Percentiles rank a stretch among this genome's conserved stretches.
Evolutionary conservation across 2,113 vertebrate genomes (phyloP).

Genomic region (Azemiops feae): DNA sequence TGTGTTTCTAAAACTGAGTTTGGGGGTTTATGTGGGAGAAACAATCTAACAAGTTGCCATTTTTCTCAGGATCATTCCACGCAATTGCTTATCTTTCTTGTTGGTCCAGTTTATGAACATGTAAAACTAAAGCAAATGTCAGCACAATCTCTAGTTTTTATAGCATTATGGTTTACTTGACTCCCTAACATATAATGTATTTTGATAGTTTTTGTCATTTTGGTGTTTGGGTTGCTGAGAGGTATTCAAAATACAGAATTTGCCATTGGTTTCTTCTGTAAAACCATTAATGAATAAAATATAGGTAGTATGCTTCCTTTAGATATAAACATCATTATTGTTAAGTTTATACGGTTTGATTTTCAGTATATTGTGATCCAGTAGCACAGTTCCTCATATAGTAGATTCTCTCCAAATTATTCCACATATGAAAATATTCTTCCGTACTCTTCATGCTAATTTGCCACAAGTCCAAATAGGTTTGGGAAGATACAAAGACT

Average conservation of each 20-base stretch:
- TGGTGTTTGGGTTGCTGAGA: neutral
- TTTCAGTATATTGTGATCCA: neutral
- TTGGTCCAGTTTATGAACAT: conserved; percentile 43
- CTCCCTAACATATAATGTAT: conserved; percentile 24
- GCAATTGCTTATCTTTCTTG: conserved; percentile 50
- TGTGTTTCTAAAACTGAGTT: conserved; percentile 28
- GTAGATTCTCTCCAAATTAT: neutral
- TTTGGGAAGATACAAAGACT: neutral
- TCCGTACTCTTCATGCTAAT: neutral
- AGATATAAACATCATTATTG: neutral
- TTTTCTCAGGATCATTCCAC: conserved; percentile 48
- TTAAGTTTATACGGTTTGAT: neutral
- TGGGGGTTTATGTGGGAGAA: conserved; percentile 18
- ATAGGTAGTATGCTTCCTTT: neutral
- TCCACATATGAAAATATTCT: neutral
- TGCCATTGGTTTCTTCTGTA: neutral
- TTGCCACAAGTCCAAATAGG: neutral
- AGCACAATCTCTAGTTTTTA: conserved; percentile 52
- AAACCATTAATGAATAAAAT: neutral
- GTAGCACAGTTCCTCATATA: neutral
- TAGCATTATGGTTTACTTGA: conserved; percentile 16
- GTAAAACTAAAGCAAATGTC: conserved; percentile 58
- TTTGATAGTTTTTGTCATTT: conserved; percentile 34
- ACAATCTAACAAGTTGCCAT: conserved; percentile 41
- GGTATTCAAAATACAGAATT: neutral